Evolutionary conservation across 2,888 invertebrate species (phyloP).

Genomic region (Yponomeuta plumbellus): DNA sequence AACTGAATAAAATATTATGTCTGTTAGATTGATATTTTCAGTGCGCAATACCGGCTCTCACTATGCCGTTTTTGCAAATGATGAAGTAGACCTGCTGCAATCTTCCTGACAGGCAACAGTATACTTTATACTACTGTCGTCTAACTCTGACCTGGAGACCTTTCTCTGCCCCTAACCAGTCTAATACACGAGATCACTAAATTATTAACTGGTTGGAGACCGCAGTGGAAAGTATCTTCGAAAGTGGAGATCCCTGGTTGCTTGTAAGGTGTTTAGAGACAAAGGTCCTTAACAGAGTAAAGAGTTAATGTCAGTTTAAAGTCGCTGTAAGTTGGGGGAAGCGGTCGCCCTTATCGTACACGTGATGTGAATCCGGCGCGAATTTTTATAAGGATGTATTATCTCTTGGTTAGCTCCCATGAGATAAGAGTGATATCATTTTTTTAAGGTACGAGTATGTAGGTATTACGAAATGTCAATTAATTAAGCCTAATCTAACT

Average conservation of each 20-base stretch:
- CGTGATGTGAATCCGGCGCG: constrained; percentile 51
- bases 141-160: neutral
- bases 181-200: neutral
- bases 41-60: too few relatives aligned
- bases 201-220: neutral
- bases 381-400: neutral
- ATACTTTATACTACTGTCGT: neutral
- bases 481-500: too few relatives aligned
- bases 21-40: too few relatives aligned
- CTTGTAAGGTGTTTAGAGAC: neutral
- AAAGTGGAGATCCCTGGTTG: neutral
- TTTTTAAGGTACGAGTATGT: too few relatives aligned
- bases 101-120: neutral
- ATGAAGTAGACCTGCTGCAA: too few relatives aligned
- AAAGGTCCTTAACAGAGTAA: neutral
- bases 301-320: constrained; percentile 39
- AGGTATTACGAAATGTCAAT: too few relatives aligned
- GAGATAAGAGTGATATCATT: too few relatives aligned
- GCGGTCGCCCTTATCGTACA: constrained; percentile 57
- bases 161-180: neutral
- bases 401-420: neutral
- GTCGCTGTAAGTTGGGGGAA: constrained; percentile 51
- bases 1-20: too few relatives aligned
- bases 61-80: too few relatives aligned
- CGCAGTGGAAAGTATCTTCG: neutral